Base-by-base conservation (phyloP, 2,113 vertebrate genomes). In the Pseudonaja textilis region DNA sequence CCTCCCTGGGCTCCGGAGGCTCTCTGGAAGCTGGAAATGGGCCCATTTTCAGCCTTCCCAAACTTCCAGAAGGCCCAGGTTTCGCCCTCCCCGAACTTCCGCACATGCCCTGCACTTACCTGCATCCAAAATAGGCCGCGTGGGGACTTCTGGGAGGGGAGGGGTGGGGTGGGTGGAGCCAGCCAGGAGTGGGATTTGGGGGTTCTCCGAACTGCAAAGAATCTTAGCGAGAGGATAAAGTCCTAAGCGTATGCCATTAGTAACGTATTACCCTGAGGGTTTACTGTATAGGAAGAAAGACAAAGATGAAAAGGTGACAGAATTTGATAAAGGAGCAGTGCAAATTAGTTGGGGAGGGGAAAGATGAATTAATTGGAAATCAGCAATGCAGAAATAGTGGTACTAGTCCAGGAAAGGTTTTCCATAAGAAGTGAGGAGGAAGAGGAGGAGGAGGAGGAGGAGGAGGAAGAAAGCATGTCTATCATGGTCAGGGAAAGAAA, bases 321-420 rank as follows among this genome's bases (percentile, higher is more conserved):
- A 34, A 69, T 34, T n/a, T 16, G 12, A 23, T 42, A 18, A 47
- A 22, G 59, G 59, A 88, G 25, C 20, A 54, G 87, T 34, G 50
- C 47, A 88, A 59, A 88, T 88, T 59, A 42, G 86, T 69, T 16
- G 29, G 10, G 29, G 45, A 47, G 57, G 56, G 34, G 39, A 39
- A 56, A 85, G 55, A n/a, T 57, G 85, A 34, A 34, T 88, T 88
- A 88, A 92, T 92, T 88, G n/a, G 59, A 52, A 88, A 61, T 87
- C 91, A 69, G 59, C 59, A 69, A 69, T 64, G 86, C 86, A 92
- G 91, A 88, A 88, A 88, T 86, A 59, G 16, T 26, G 25, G 25
- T 88, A 87, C 52, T 54, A 54, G 22, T 55, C 91, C 86, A 69
- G 29, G 22, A 52, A 26, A 88, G n/a, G 45, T 59, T 50, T 91